Conservation (phyloP, 2,888 invertebrate genomes). For the Piscicola geometra region DNA sequence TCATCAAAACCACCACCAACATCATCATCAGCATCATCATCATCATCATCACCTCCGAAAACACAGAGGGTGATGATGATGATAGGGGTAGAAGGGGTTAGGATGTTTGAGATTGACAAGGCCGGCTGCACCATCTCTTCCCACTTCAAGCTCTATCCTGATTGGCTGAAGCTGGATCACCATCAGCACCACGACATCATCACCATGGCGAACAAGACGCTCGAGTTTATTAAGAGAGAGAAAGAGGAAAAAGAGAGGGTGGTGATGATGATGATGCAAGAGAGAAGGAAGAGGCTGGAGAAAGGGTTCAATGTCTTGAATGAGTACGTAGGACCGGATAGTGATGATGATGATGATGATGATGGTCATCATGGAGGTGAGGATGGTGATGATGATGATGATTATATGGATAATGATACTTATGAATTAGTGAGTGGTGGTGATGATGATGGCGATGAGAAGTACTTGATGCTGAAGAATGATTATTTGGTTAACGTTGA, state of each 20-base stretch:
- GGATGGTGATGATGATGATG: conserved; percentile 23
- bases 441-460: conserved; percentile 28
- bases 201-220: background rate
- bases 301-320: no score
- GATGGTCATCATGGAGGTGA: no score
- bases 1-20: background rate
- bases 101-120: background rate
- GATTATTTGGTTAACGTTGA: conserved; percentile 19
- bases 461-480: conserved; percentile 10
- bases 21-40: conserved; percentile 3
- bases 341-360: background rate
- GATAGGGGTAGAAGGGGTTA: background rate
- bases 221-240: no score
- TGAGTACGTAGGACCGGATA: background rate
- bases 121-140: background rate
- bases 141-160: background rate
- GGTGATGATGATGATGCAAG: no score
- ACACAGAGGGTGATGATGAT: background rate
- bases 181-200: background rate
- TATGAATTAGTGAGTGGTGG: conserved; percentile 10
- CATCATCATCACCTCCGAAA: background rate
- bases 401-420: conserved; percentile 7
- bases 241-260: no score
- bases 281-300: no score
- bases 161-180: conserved; percentile 3